These are phyloP conservation scores for Tribolium freemani DNA, from an alignment of 2,888 invertebrate genomes.

Conservation along the genomic window DNA sequence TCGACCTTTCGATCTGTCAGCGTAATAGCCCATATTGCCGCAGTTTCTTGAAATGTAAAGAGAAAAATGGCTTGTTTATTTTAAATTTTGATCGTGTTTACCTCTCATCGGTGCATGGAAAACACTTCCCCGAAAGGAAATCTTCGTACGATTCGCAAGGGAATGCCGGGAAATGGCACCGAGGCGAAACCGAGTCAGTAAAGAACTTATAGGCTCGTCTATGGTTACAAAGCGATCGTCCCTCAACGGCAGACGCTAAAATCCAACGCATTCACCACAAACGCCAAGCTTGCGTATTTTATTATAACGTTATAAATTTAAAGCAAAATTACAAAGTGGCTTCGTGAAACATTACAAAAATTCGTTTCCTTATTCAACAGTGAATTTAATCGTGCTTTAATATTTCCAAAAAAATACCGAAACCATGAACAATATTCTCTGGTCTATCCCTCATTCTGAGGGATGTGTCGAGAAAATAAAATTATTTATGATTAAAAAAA, in stretches of 20 bases:
- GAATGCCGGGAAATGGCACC: slow-evolving; percentile 93
- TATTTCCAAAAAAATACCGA: too few relatives aligned
- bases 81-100: slow-evolving; percentile 48
- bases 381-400: too few relatives aligned
- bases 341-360: too few relatives aligned
- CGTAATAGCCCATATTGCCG: slow-evolving; percentile 95
- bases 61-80: neutral
- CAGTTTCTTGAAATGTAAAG: slow-evolving; percentile 69
- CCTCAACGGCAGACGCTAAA: slow-evolving; percentile 83
- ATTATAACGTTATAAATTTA: neutral
- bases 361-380: too few relatives aligned
- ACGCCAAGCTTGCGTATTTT: neutral
- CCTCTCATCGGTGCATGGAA: slow-evolving; percentile 74
- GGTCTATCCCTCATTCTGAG: too few relatives aligned
- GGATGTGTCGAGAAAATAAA: too few relatives aligned
- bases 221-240: slow-evolving; percentile 92
- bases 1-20: slow-evolving; percentile 85
- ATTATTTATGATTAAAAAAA: too few relatives aligned
- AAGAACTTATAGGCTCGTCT: slow-evolving; percentile 94
- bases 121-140: slow-evolving; percentile 84
- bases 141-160: slow-evolving; percentile 89
- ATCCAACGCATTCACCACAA: slow-evolving; percentile 19
- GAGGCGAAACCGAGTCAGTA: slow-evolving; percentile 92
- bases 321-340: neutral
- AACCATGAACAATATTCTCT: too few relatives aligned